Base-by-base conservation (phyloP, 2,113 vertebrate genomes). In the Lynx canadensis region DNA sequence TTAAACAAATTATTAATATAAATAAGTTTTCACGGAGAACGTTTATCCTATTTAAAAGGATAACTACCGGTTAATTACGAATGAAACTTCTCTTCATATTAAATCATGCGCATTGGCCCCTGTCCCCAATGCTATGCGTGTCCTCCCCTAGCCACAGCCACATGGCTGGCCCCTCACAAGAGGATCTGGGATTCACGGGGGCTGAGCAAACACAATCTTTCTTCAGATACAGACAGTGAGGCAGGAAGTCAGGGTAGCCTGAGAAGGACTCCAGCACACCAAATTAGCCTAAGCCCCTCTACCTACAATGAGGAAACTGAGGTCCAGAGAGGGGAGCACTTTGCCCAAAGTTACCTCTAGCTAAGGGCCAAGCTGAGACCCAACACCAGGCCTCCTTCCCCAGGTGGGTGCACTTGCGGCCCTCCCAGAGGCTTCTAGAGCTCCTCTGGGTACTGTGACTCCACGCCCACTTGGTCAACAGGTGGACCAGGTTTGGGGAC, bases 361-460 rank as follows among this genome's bases (percentile, higher is more conserved):
- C 18, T 19, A 31, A 5, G 27, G 55, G 38, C 74, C 12, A 36
- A 78, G 33, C 38, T 19, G 33, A 73, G 38, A 4, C 65, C 15
- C 8, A n/a, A 6, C 4, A 31, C 76, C 66, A 65, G 31, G 57
- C 13, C 25, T 31, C 66, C 16, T n/a, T 60, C 50, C 65, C 65
- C 23, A 36, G 38, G 3, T 23, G 13, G 60, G 45, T 13, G 3
- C 15, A 11, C 63, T 23, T 15, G 0, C 0, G 14, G 15, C 38
- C 27, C 36, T n/a, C 23, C 14, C 27, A 63, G 63, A 3, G 7
- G 55, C 55, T 65, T 66, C 76, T 10, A 3, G 57, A 73, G 41
- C 27, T 27, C 25, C 7, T 38, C 31, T 9, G 19, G 0, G 25
- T 19, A 13, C 16, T 18, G 29, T 9, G 1, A 2, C 50, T 38